Evolutionary conservation across 2,888 invertebrate species (phyloP).

Genomic region (Cheilosia pagana): DNA sequence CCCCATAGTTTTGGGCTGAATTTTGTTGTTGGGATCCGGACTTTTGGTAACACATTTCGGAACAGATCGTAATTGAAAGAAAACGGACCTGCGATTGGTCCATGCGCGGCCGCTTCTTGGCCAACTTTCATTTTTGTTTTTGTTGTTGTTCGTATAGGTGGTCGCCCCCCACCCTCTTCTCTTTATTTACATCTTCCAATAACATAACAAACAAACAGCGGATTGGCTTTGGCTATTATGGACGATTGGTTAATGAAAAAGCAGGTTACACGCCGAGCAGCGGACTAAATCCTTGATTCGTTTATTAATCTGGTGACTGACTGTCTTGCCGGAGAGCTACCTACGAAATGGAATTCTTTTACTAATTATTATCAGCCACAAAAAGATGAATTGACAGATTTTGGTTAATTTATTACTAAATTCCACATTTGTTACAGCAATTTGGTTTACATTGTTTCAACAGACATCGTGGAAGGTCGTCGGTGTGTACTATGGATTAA

Average conservation of each 20-base stretch:
- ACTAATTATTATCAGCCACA: background rate
- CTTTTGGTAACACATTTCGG: slow-evolving; percentile 54
- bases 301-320: slow-evolving; percentile 65
- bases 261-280: slow-evolving; percentile 15
- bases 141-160: slow-evolving; percentile 27
- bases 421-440: slow-evolving; percentile 62
- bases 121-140: slow-evolving; percentile 70
- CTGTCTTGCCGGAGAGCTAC: slow-evolving; percentile 50
- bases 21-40: slow-evolving; percentile 21
- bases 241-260: slow-evolving; percentile 30
- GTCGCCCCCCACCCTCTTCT: slow-evolving; percentile 26
- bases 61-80: slow-evolving; percentile 59
- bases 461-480: slow-evolving; percentile 66
- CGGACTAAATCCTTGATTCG: slow-evolving; percentile 49
- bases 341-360: background rate
- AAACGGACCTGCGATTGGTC: slow-evolving; percentile 62
- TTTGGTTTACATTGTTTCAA: slow-evolving; percentile 50
- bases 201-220: slow-evolving; percentile 61
- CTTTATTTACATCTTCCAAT: slow-evolving; percentile 66
- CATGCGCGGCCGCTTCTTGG: slow-evolving; percentile 32
- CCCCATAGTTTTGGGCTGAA: slow-evolving; percentile 21
- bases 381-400: slow-evolving; percentile 29
- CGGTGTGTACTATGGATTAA: slow-evolving; percentile 6
- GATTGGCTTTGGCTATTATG: slow-evolving; percentile 25
- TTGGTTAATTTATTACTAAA: slow-evolving; percentile 63